Evolutionary conservation across 2,888 invertebrate genomes (phyloP).

Genomic region (Cantharis flavilabris): DNA sequence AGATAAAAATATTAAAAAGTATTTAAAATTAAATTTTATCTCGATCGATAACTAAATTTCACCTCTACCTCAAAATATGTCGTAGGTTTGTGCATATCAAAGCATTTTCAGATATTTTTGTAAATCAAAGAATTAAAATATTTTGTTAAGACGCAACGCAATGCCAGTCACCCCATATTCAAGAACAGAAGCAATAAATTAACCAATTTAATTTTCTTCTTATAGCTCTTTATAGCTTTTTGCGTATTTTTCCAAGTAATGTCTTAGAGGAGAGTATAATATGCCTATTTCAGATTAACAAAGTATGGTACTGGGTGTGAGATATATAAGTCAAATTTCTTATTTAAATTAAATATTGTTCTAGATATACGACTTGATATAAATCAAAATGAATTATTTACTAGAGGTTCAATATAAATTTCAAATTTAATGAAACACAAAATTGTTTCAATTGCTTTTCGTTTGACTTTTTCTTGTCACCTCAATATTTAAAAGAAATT

Average conservation of each 20-base stretch:
- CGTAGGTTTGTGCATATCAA: not conserved
- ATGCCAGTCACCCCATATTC: not conserved
- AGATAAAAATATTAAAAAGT: not conserved
- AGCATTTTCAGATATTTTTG: not conserved
- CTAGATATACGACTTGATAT: not conserved
- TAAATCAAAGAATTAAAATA: not conserved
- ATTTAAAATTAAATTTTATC: not conserved
- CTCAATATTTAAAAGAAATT: no score
- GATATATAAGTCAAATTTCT: not conserved
- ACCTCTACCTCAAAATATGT: no score
- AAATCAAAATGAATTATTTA: no score
- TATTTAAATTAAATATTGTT: not conserved
- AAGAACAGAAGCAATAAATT: not conserved
- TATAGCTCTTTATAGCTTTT: not conserved
- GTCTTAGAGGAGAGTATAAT: not conserved
- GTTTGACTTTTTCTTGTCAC: no score
- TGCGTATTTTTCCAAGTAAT: not conserved
- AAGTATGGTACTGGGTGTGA: not conserved
- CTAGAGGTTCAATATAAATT: no score
- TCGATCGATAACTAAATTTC: not conserved
- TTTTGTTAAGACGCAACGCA: not conserved
- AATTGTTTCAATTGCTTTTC: no score
- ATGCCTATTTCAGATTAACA: not conserved
- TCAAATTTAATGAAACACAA: no score
- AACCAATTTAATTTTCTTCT: not conserved